Evolutionary conservation across 1,140 invertebrate genomes (phyloP), one percentile per base, ranked within the genome.

Genomic region (Eriosoma lanigerum): DNA sequence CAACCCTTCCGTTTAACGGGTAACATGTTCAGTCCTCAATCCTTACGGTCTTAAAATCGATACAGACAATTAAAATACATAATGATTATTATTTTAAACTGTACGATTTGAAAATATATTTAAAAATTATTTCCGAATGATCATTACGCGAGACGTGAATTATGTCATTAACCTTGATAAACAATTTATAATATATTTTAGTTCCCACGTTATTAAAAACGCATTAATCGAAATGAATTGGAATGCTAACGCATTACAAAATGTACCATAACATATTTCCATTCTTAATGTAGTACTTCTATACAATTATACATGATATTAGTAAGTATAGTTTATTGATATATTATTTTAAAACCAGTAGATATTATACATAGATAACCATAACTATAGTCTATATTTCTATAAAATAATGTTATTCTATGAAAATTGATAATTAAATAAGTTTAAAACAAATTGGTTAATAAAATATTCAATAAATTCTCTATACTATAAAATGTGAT

Each of bases 191-290:
- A 10, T 5, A 15, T 72, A 38, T 19, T 38, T 17, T 68, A 32
- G 68, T 52, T 72, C 48, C 1, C 24, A 72, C 46, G 68, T 1
- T 52, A 72, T 52, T 72, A 32, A 72, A 70, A 52, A 52, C n/a
- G 15, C 68, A 72, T 72, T 52, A 72, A 72, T 72, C 48, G 8
- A 9, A n/a, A 29, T 50, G 24, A 26, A 68, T 29, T 26, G 9
- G 15, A 50, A 72, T 29, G 8, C 17, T 1, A 29, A 13, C 46
- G 29, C 17, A 15, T 60, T 26, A 29, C 13, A 60, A 29, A 15
- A 21, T 21, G n/a, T 56, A 56, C 52, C 13, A 2, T 21, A 21
- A 21, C 52, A 21, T 56, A 21, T 21, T 56, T 6, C 21, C 17
- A 17, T 19, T 52, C 50, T 15, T 52, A 52, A 17, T 52, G 17